phyloP scores from a whole-genome alignment of 2,113 vertebrate genomes.

The Lonchura striata region DNA sequence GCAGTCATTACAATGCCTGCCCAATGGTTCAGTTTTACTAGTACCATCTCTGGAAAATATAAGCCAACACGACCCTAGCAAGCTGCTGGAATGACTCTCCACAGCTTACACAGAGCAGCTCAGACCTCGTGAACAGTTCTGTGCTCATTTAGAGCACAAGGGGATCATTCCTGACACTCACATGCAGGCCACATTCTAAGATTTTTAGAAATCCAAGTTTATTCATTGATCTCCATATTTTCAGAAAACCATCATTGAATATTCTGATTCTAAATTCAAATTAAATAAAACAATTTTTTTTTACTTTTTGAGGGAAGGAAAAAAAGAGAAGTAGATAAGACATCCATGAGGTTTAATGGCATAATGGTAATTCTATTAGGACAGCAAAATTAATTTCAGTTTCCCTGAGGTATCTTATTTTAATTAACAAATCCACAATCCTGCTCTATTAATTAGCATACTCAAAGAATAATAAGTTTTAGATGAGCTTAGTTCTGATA shows the following conservation, averaged over 20 bases:
- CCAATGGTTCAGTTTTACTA: neutral
- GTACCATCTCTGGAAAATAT: neutral
- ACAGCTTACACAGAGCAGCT: neutral
- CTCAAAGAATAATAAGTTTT: slow-evolving; percentile 68
- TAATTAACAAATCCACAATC: slow-evolving; percentile 77
- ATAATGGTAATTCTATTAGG: slow-evolving; percentile 68
- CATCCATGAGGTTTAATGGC: slow-evolving; percentile 61
- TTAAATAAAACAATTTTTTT: slow-evolving; percentile 6
- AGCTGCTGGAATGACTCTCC: neutral
- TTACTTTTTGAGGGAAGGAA: neutral
- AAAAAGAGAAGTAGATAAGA: slow-evolving; percentile 37
- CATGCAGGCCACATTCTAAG: neutral
- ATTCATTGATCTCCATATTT: neutral
- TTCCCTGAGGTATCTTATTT: slow-evolving; percentile 74
- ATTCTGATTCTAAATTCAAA: slow-evolving; percentile 30
- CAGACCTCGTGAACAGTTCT: neutral
- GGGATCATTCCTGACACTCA: neutral
- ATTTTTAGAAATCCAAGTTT: neutral
- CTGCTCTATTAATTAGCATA: slow-evolving; percentile 75
- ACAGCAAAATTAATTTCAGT: slow-evolving; percentile 78
- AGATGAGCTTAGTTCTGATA: slow-evolving; percentile 71
- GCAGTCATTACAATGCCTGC: neutral
- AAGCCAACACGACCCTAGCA: neutral
- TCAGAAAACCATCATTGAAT: slow-evolving; percentile 1
- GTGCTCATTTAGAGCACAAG: neutral